phyloP scores from a whole-genome alignment of 1,140 invertebrate species.

The Archegozetes longisetosus region DNA sequence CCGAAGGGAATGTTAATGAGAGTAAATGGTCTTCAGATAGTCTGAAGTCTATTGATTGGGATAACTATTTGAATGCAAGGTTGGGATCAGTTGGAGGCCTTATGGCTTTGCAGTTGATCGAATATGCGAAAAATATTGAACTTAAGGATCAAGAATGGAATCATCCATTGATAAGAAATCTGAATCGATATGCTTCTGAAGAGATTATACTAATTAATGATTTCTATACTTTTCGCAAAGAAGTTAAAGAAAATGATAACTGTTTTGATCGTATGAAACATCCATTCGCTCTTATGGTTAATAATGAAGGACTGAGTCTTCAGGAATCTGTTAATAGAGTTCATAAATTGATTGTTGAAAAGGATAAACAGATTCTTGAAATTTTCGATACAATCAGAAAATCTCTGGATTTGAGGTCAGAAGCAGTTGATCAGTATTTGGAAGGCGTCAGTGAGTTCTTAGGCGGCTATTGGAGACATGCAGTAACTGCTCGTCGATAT shows the following conservation, averaged over 20 bases:
- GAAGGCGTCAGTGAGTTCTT: constrained; percentile 8
- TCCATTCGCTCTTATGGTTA: constrained; percentile 4
- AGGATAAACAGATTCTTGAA: not conserved
- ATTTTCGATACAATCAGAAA: not conserved
- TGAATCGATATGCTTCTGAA: constrained; percentile 2
- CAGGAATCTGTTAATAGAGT: constrained; percentile 11
- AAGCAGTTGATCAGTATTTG: not conserved
- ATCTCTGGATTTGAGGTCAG: not conserved
- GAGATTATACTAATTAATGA: constrained; percentile 12
- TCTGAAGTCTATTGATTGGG: not conserved
- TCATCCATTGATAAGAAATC: constrained; percentile 2
- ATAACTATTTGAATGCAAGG: not conserved
- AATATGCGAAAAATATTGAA: constrained; percentile 6
- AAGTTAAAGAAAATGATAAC: constrained; percentile 3
- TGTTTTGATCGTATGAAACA: constrained; percentile 2
- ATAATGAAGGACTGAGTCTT: constrained; percentile 6
- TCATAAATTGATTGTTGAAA: constrained; percentile 4
- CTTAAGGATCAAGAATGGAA: constrained; percentile 5
- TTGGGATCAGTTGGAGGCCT: constrained; percentile 11
- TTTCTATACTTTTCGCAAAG: constrained; percentile 10
- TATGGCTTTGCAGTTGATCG: constrained; percentile 11
- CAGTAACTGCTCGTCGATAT: constrained; percentile 5
- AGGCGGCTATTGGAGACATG: constrained; percentile 14
- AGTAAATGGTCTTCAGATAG: not conserved
- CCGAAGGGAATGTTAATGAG: constrained; percentile 4